phyloP scores from a whole-genome alignment of 35 echinoderm and acorn worm genomes.

The Acanthaster planci region DNA sequence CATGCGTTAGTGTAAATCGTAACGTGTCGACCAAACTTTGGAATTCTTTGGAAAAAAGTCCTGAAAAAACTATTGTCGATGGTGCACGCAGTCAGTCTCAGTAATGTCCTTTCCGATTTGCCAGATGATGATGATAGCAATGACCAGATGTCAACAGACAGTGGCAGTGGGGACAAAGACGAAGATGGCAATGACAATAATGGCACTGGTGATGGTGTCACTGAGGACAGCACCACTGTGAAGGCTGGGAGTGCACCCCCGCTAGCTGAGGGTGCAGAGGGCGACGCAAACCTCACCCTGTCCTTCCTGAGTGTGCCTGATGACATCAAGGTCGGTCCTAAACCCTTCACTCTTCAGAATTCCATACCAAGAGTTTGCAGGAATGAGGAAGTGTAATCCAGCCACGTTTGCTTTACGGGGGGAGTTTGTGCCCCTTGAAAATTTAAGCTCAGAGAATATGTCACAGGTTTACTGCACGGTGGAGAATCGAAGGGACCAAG shows the following conservation, averaged over 20 bases:
- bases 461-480: too few species aligned
- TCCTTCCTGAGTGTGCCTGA: slow-evolving; percentile 56
- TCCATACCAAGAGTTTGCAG: background rate
- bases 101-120: background rate
- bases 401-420: slow-evolving; percentile 38
- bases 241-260: background rate
- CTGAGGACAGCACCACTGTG: background rate
- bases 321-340: background rate
- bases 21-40: too few species aligned
- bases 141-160: slow-evolving; percentile 17
- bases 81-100: background rate
- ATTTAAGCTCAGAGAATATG: too few species aligned
- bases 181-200: background rate
- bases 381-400: slow-evolving; percentile 21
- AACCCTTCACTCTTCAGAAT: too few species aligned
- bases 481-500: too few species aligned
- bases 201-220: background rate
- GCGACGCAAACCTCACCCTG: slow-evolving; percentile 7
- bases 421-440: slow-evolving; percentile 43
- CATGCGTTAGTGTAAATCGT: too few species aligned
- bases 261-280: background rate
- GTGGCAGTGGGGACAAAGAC: background rate
- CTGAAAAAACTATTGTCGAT: too few species aligned
- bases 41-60: too few species aligned
- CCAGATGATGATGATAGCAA: background rate